Evolutionary conservation across 2,888 invertebrate species (phyloP), one percentile per base, ranked within the genome.

Genomic region (Branchipolynoe longqiensis): DNA sequence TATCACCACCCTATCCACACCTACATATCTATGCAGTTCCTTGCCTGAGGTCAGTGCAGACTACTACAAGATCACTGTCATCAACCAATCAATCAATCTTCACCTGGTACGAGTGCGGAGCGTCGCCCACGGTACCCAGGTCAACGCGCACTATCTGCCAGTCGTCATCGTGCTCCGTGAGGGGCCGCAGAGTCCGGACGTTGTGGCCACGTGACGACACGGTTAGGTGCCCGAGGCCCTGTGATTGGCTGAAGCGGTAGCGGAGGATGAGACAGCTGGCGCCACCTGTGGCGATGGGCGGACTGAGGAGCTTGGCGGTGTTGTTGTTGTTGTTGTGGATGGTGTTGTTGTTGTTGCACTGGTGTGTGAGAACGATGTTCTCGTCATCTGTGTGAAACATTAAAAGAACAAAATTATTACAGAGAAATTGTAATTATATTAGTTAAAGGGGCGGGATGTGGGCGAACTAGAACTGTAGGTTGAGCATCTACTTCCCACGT

Each of bases 251-350:
- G 38, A 69, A 69, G 12, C 69, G 18, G 69, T 36, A 69, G 36
- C 1, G n/a, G 69, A 69, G 18, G 69, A 69, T 33, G 36, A 69
- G 69, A 18, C 69, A 69, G 22, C 3, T 22, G 36, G 36, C 22
- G 12, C 38, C 69, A 22, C 3, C 8, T 38, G 38, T 33, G 36
- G 36, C 69, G 3, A 69, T 33, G 6, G 69, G 38, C 6, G 69
- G 69, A 38, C 69, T 69, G 38, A n/a, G 18, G 36, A 69, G 69
- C 48, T 48, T 48, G 69, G n/a, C 22, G 58, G 18, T n/a, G 14
- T n/a, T 18, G 4, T 18, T 58, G n/a, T n/a, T n/a, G n/a, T n/a
- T n/a, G n/a, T n/a, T n/a, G n/a, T n/a, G n/a, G n/a, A n/a, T n/a
- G n/a, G n/a, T n/a, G n/a, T n/a, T n/a, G n/a, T n/a, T n/a, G n/a